Evolutionary conservation across 2,888 invertebrate genomes (phyloP), one percentile per base, ranked within the genome.

Genomic region (Palloptera scutellata): DNA sequence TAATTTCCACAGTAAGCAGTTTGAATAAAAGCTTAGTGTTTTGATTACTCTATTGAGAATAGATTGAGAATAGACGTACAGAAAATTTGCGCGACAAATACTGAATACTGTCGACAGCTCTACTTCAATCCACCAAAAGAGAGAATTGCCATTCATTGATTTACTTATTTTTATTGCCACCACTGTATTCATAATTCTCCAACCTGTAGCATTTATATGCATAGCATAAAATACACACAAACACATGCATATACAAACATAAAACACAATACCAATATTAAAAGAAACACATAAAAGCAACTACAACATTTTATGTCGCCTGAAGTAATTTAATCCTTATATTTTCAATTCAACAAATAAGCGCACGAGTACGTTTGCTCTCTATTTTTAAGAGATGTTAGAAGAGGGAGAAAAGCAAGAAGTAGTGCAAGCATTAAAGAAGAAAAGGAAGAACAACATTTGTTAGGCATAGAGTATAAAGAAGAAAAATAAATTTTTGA

Each of bases 151-250:
- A n/a, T n/a, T n/a, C n/a, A n/a, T 30, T 30, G 30, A 30, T 30
- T 30, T 30, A 30, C 30, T 30, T 30, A 4, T 30, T 30, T 6
- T 30, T 9, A 12, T 15, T 4, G 15, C 51, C 61, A 1, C 17
- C 41, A 8, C 52, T 61, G 61, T 52, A 0, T 1, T 8, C 1
- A 13, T 10, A 51, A 1, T 11, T 57, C 2, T 40, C 30, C 57
- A 66, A 66, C 66, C 66, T 66, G 66, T 66, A 55, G 66, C 61
- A 57, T 57, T 55, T 48, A 55, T 19, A 43, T 48, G 53, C 13
- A 59, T 60, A 52, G 15, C 54, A 10, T 12, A 12, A 19, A 30
- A 19, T 60, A 42, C 66, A 66, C 15, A 19, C 13, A 5, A 17
- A 53, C 9, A 17, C 57, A 41, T n/a, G 41, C 4, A 51, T 41